phyloP scores from a whole-genome alignment of 2,113 vertebrate genomes.

The Colaptes auratus region DNA sequence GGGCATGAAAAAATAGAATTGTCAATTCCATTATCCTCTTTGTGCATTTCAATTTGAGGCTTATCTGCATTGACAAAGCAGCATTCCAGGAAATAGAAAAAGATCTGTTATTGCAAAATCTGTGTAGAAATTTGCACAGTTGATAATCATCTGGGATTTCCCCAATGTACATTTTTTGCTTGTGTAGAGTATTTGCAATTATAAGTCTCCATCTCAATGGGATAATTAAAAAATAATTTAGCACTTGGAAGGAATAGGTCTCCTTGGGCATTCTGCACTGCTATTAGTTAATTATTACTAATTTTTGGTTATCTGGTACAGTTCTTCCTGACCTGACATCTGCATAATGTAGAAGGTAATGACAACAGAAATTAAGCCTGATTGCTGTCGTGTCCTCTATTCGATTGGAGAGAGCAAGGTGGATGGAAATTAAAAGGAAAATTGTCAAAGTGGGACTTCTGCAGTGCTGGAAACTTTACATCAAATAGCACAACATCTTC shows the following conservation, averaged over 20 bases:
- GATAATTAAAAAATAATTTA: conserved; percentile 67
- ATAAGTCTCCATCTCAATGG: conserved; percentile 47
- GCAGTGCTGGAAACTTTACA: neutral
- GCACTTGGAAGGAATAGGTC: conserved; percentile 44
- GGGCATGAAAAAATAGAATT: conserved; percentile 34
- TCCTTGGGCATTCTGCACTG: conserved; percentile 41
- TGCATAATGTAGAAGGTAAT: conserved; percentile 61
- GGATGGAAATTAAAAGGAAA: conserved; percentile 37
- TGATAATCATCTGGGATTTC: conserved; percentile 48
- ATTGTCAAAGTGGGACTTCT: conserved; percentile 3
- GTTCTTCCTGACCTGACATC: conserved; percentile 60
- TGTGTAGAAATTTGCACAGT: conserved; percentile 34
- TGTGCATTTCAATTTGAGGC: neutral
- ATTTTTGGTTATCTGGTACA: conserved; percentile 53
- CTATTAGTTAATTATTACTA: conserved; percentile 58
- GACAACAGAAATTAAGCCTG: conserved; percentile 57
- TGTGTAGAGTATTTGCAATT: conserved; percentile 55
- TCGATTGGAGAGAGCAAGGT: neutral
- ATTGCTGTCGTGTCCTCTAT: conserved; percentile 18
- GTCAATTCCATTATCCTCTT: conserved; percentile 30
- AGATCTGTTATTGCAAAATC: conserved; percentile 25
- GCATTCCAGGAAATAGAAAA: conserved; percentile 8
- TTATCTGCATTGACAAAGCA: conserved; percentile 1
- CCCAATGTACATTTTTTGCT: conserved; percentile 32
- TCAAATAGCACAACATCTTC: neutral